phyloP scores from a whole-genome alignment of 2,113 vertebrate genomes.

The Microcebus griseorufus region DNA sequence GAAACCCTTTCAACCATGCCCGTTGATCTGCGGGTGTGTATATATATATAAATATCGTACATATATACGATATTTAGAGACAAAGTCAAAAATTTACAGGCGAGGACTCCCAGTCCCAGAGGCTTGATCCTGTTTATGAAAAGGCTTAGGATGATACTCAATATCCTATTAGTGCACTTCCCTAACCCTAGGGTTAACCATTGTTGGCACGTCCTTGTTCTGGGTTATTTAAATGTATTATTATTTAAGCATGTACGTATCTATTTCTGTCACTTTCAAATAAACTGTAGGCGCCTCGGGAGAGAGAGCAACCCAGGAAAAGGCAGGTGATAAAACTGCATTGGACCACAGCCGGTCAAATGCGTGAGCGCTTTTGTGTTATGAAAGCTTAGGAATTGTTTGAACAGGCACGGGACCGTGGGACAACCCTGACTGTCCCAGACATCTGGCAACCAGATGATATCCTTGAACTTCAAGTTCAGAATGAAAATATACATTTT shows the following conservation, averaged over 20 bases:
- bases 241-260: background rate
- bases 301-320: background rate
- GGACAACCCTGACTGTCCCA: background rate
- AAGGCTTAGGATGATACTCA: background rate
- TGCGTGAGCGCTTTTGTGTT: background rate
- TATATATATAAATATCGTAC: no score
- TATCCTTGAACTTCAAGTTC: background rate
- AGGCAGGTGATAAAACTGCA: background rate
- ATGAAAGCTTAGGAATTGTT: background rate
- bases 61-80: background rate
- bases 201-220: background rate
- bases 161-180: background rate
- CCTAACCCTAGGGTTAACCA: background rate
- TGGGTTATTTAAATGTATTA: background rate
- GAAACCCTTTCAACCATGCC: background rate
- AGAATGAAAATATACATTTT: background rate
- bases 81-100: background rate
- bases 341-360: background rate
- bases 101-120: background rate
- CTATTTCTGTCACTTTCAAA: background rate
- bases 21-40: background rate
- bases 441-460: background rate
- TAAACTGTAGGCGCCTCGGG: background rate
- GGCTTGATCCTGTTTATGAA: constrained; percentile 3
- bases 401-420: background rate